Percentiles rank a stretch among this genome's conserved stretches.
Evolutionary conservation across 1,140 invertebrate genomes (phyloP).

Genomic region (Hermetia illucens): DNA sequence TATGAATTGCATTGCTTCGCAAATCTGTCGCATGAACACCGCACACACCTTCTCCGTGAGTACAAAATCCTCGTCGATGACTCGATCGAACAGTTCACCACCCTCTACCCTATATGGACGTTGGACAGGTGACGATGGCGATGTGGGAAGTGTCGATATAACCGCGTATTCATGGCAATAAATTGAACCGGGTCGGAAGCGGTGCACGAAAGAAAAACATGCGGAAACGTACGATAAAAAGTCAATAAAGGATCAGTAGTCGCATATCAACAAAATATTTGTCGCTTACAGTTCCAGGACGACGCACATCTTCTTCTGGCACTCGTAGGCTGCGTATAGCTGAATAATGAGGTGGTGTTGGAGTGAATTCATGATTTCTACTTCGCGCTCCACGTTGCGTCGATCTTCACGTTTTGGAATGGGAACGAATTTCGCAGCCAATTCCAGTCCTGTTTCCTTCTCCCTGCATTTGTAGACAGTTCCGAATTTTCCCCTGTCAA

Average conservation of each 20-base stretch:
- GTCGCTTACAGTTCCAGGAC: constrained; percentile 95
- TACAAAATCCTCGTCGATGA: constrained; percentile 95
- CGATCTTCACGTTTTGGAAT: constrained; percentile 73
- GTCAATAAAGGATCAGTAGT: too few relatives aligned
- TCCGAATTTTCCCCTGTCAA: constrained; percentile 88
- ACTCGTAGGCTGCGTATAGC: constrained; percentile 91
- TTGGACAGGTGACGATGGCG: too few relatives aligned
- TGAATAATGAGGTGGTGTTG: constrained; percentile 90
- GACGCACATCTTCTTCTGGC: constrained; percentile 82
- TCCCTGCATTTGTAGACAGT: constrained; percentile 88
- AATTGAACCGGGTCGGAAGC: too few relatives aligned
- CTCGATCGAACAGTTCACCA: constrained; percentile 94
- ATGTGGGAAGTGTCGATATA: too few relatives aligned
- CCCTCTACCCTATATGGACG: constrained; percentile 75
- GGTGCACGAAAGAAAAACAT: too few relatives aligned
- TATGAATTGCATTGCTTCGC: constrained; percentile 92
- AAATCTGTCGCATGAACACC: constrained; percentile 94
- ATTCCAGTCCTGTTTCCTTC: constrained; percentile 56
- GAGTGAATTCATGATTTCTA: constrained; percentile 89
- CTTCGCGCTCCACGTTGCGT: constrained; percentile 83
- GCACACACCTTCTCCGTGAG: constrained; percentile 90
- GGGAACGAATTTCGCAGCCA: constrained; percentile 90
- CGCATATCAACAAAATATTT: too few relatives aligned
- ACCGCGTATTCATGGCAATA: too few relatives aligned
- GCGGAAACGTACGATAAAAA: too few relatives aligned